Evolutionary conservation across 2,797 vertebrate genomes (phyloP).

Genomic region (Pseudomugil tenellus): DNA sequence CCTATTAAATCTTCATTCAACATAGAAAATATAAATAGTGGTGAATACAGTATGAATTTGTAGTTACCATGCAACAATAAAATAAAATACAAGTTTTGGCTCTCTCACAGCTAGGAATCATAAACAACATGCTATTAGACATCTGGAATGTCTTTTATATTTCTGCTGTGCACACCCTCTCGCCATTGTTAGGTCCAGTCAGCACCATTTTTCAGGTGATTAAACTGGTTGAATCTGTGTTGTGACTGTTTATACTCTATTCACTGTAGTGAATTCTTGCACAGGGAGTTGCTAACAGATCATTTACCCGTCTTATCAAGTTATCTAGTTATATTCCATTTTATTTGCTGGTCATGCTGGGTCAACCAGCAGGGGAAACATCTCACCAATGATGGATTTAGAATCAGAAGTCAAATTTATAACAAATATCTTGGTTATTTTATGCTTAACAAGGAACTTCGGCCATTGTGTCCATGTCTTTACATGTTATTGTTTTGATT

Average conservation of each 20-base stretch:
- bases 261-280: neutral
- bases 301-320: too few relatives aligned
- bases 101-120: too few relatives aligned
- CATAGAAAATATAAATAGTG: too few relatives aligned
- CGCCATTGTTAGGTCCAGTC: too few relatives aligned
- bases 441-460: too few relatives aligned
- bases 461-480: too few relatives aligned
- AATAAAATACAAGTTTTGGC: too few relatives aligned
- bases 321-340: neutral
- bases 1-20: neutral
- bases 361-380: neutral
- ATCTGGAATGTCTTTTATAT: neutral
- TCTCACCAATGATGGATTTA: neutral
- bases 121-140: neutral
- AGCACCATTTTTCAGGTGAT: neutral
- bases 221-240: neutral
- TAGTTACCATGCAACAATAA: neutral
- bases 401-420: neutral
- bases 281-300: neutral
- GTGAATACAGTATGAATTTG: neutral
- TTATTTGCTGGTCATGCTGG: neutral
- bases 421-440: neutral
- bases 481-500: too few relatives aligned
- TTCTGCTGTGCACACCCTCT: neutral
- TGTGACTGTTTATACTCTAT: neutral